phyloP scores from a whole-genome alignment of 2,888 invertebrate genomes.

The Drosophila setosimentum region DNA sequence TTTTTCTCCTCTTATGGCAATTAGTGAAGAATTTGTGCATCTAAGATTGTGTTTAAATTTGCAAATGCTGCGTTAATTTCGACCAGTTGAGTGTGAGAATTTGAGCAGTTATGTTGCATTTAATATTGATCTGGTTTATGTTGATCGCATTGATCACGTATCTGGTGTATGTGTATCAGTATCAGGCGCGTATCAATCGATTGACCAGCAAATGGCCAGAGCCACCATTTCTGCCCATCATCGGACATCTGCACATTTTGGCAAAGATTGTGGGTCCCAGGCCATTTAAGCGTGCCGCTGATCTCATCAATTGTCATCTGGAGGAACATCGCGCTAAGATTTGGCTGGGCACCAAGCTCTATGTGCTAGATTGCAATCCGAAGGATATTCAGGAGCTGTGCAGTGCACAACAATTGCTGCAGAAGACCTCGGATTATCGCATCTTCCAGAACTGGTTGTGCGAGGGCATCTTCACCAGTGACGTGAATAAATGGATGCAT shows the following conservation, averaged over 20 bases:
- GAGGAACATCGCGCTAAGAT: slow-evolving; percentile 65
- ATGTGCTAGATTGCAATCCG: slow-evolving; percentile 66
- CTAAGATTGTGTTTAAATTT: slow-evolving; percentile 48
- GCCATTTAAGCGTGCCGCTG: slow-evolving; percentile 38
- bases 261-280: slow-evolving; percentile 42
- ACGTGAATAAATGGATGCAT: slow-evolving; percentile 59
- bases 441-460: slow-evolving; percentile 62
- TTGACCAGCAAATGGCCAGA: slow-evolving; percentile 64
- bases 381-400: slow-evolving; percentile 65
- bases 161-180: slow-evolving; percentile 31
- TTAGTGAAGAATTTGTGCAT: slow-evolving; percentile 9
- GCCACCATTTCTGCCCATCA: slow-evolving; percentile 56
- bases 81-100: slow-evolving; percentile 44
- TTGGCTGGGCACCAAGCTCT: slow-evolving; percentile 66
- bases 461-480: slow-evolving; percentile 59
- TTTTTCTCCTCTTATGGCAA: slow-evolving; percentile 21
- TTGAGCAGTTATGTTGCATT: slow-evolving; percentile 45
- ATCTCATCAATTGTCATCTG: slow-evolving; percentile 45
- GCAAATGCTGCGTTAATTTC: slow-evolving; percentile 23
- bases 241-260: slow-evolving; percentile 66
- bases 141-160: slow-evolving; percentile 20
- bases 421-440: slow-evolving; percentile 59
- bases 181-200: slow-evolving; percentile 53
- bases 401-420: slow-evolving; percentile 62
- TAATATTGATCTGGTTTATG: slow-evolving; percentile 44